These are phyloP conservation scores for Darwinula stevensoni DNA, from an alignment of 2,888 invertebrate species.

Conservation along the genomic window DNA sequence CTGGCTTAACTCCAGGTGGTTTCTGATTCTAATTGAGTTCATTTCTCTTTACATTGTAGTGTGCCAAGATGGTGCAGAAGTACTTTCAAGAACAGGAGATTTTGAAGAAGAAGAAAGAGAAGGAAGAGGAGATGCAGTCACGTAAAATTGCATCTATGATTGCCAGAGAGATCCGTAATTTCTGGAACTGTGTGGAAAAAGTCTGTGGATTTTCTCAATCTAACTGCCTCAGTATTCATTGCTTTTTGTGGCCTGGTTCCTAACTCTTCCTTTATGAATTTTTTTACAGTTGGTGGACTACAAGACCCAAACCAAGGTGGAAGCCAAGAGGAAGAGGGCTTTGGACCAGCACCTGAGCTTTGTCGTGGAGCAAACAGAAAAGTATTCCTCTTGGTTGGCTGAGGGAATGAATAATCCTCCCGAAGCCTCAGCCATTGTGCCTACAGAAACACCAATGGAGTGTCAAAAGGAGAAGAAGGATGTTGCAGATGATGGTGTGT, in stretches of 20 bases:
- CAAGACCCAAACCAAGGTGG: slow-evolving; percentile 66
- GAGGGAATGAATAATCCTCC: slow-evolving; percentile 59
- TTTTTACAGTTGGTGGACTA: slow-evolving; percentile 79
- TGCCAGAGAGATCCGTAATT: slow-evolving; percentile 71
- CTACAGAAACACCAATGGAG: too few species aligned
- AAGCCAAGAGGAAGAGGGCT: slow-evolving; percentile 77
- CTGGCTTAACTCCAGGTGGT: neutral
- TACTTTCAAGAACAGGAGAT: slow-evolving; percentile 67
- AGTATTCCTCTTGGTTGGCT: slow-evolving; percentile 67
- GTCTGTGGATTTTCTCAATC: slow-evolving; percentile 16
- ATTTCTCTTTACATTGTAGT: too few species aligned
- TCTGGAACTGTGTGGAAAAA: slow-evolving; percentile 92
- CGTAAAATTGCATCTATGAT: slow-evolving; percentile 61
- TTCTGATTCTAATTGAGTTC: slow-evolving; percentile 4
- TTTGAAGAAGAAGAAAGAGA: slow-evolving; percentile 64
- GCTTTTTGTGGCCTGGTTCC: neutral
- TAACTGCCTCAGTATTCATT: neutral
- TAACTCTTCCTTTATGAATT: slow-evolving; percentile 7
- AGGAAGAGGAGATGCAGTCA: slow-evolving; percentile 58
- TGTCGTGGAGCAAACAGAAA: slow-evolving; percentile 93
- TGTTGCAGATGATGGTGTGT: too few species aligned
- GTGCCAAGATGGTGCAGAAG: slow-evolving; percentile 66
- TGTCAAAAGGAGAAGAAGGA: too few species aligned
- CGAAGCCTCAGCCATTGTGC: too few species aligned
- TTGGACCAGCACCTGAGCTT: slow-evolving; percentile 87